Evolutionary conservation across 2,888 invertebrate species (phyloP), one percentile per base, ranked within the genome.

Genomic region (Hoplodrina blanda): DNA sequence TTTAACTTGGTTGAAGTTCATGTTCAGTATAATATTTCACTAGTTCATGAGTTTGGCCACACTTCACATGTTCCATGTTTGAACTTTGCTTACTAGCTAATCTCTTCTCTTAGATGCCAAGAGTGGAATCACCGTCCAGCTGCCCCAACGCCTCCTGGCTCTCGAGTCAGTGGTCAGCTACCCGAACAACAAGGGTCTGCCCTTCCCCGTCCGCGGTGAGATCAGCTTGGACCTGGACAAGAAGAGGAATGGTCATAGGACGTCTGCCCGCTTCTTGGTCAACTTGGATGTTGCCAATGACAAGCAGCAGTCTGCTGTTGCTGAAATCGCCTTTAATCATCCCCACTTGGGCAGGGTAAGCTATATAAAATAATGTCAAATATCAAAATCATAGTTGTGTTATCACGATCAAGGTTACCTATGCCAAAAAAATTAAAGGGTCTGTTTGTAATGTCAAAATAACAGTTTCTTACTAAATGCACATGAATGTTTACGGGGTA

Each of bases 181-280:
- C 80, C 96, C 97, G 0, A 89, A 91, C 0, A 87, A 91, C 85
- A 91, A 93, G 67, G 86, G 88, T 0, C 63, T 96, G 33, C 96
- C 96, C 0, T 97, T 97, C 80, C 96, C 97, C 41, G 95, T 97
- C 80, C 96, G 97, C 65, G 96, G 97, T 13, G 97, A 98, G 63
- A 84, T 97, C 7, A 94, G 95, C 11, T 93, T 98, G 53, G 98
- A 97, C 89, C 91, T 98, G 63, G 97, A 98, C 93, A 97, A 98
- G 89, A 97, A 96, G 85, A 97, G 97, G 78, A 97, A 98, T 0
- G 96, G 97, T n/a, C 97, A 97, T 80, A 98, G 97, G 87, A 96
- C 97, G 0, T 95, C 96, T 0, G 86, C 97, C 0, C 92, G 95
- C 19, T 96, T 97, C 68, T 88, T 90, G 54, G 92, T 97, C 0